These are phyloP conservation scores for Caenorhabditis sp. DNA, from an alignment of 2,888 invertebrate species.

Conservation along the genomic window DNA sequence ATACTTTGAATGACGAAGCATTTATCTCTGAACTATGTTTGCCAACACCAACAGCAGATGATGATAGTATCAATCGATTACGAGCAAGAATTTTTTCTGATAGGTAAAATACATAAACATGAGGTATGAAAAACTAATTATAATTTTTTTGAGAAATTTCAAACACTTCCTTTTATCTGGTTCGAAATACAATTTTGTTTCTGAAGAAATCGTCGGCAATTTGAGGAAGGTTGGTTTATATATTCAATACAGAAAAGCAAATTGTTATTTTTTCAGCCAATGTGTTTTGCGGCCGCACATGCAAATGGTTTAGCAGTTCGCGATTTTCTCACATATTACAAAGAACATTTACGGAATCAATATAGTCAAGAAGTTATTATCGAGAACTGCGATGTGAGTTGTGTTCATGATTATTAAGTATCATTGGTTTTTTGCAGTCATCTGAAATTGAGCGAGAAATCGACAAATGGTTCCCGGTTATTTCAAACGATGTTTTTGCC, in stretches of 20 bases:
- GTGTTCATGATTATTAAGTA: too few species aligned
- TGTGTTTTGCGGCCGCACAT: conserved; percentile 30
- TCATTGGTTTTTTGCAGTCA: conserved; percentile 13
- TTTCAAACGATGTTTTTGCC: conserved; percentile 48
- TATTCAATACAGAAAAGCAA: too few species aligned
- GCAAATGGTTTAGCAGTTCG: conserved; percentile 12
- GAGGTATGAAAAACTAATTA: too few species aligned
- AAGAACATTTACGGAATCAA: conserved; percentile 6
- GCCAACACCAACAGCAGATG: conserved; percentile 15
- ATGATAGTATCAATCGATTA: conserved; percentile 15
- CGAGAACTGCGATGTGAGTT: conserved; percentile 4
- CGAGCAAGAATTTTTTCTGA: conserved; percentile 23
- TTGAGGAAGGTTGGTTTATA: conserved; percentile 21
- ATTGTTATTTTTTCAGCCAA: conserved; percentile 27
- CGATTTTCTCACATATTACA: conserved; percentile 14
- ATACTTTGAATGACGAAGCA: conserved; percentile 18
- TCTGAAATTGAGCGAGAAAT: conserved; percentile 27
- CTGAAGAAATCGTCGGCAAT: conserved; percentile 28
- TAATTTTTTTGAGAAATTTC: conserved; percentile 10
- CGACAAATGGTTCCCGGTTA: conserved; percentile 43
- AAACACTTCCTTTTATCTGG: conserved; percentile 24
- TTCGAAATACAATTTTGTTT: conserved; percentile 25
- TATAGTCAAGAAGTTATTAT: conserved; percentile 4
- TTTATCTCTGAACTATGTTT: conserved; percentile 20
- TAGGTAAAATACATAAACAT: too few species aligned